These are phyloP conservation scores for Pomatostomus ruficeps DNA, from an alignment of 2,113 vertebrate species.

Conservation along the genomic window DNA sequence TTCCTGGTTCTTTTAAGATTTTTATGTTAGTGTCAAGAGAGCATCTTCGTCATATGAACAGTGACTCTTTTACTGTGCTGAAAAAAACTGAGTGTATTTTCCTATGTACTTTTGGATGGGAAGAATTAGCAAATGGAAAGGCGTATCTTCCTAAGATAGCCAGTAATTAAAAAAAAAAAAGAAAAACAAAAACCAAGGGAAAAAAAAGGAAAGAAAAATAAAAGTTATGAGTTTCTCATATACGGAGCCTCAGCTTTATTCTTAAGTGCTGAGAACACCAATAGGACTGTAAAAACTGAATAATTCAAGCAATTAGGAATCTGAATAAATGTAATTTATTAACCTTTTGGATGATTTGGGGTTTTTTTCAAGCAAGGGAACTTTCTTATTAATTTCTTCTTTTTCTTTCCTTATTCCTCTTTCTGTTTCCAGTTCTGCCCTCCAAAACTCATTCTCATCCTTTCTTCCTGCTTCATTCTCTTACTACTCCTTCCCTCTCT, in stretches of 20 bases:
- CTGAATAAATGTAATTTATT: neutral
- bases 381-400: neutral
- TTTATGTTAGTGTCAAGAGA: neutral
- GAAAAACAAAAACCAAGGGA: no score
- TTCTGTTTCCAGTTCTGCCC: neutral
- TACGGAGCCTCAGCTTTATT: neutral
- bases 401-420: neutral
- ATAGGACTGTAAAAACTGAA: neutral
- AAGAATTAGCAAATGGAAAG: neutral
- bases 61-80: neutral
- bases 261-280: neutral
- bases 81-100: neutral
- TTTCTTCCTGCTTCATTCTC: neutral
- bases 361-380: neutral
- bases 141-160: neutral
- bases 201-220: accelerated
- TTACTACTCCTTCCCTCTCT: neutral
- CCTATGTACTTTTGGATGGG: neutral
- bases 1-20: neutral
- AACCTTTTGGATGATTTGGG: neutral
- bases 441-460: neutral
- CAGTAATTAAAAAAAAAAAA: neutral
- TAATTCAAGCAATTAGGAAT: neutral
- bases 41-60: neutral
- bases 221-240: neutral